Base-by-base conservation (phyloP, 1,140 invertebrate genomes). In the Plectus sambesii region DNA sequence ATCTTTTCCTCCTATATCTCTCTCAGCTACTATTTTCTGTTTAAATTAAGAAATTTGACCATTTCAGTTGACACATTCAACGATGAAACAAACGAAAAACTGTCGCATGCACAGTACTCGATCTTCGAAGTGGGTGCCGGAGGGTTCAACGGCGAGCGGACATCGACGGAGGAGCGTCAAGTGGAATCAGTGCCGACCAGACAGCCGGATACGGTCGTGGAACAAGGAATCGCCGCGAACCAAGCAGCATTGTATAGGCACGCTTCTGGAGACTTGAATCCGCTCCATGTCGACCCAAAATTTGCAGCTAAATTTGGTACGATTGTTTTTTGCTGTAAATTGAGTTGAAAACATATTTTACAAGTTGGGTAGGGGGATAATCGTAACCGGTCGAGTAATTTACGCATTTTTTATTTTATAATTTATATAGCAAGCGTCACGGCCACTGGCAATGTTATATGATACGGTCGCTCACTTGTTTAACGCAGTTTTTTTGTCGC, bases 261-360 rank as follows among this genome's bases (percentile, higher is more conserved):
- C 30, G 82, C 77, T 63, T 12, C 12, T 33, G 89, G 88, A 3
- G 92, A 97, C 70, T 71, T 75, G 9, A 97, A 97, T 75, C 90
- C 92, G 3, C 73, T 97, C 1, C 92, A 97, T 63, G 89, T 96
- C 58, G 89, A 96, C 74, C 79, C 84, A 5, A 78, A 77, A 51
- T 82, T 96, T 71, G 81, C 89, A 22, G 67, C 71, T 3, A 74
- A 87, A 49, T 5, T 53, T 73, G 30, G 30, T 33, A 33, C 12
- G 12, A 12, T 33, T 17, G 30, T 12, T 12, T 33, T 33, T 33
- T 33, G 30, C 30, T 33, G 17, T 33, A 12, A 12, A 12, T 12
- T 33, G 30, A 33, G 17, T 33, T 33, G 30, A 12, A 12, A 33
- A 33, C 30, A 12, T 33, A 17, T 33, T 33, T 33, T 33, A 17